Evolutionary conservation across 2,113 vertebrate genomes (phyloP), one percentile per base, ranked within the genome.

Genomic region (Phylloscopus trochilus): DNA sequence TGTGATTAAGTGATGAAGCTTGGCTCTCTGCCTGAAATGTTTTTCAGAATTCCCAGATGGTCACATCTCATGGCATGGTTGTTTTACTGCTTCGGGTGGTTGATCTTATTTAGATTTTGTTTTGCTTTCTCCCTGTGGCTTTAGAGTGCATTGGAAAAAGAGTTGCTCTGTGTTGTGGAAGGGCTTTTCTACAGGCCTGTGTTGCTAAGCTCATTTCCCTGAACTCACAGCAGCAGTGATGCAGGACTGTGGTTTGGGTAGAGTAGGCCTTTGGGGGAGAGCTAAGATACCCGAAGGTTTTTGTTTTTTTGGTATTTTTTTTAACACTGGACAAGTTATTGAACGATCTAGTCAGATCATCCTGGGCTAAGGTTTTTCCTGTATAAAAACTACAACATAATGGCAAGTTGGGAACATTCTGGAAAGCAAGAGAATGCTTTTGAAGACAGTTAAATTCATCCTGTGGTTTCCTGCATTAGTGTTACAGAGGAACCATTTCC

Each of bases 41-140:
- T 89, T 76, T 89, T 51, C 64, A 81, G 59, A 76, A 84, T 93
- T 93, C 73, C 51, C 73, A 91, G 55, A 77, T 93, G 68, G 56
- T 63, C 31, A 1, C 30, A 56, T 70, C 80, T 91, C 3, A 0
- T 56, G 44, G 52, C 81, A 37, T 63, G 0, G 73, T 82, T 66
- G 18, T 88, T 76, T 49, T 80, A 53, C 17, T 41, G 44, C 37
- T 87, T 59, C 60, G 41, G 44, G 28, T 35, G 82, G 44, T 18
- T 90, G 74, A 31, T 72, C 13, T 18, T 63, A 67, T 3, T 55
- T 91, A 56, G 10, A 18, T 43, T 82, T 89, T 74, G 5, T 23
- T 73, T 69, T 83, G 24, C 22, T 74, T 35, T 85, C 11, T 6
- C 19, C 3, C 26, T 37, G 6, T 73, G 60, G 28, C 43, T 87